phyloP scores from a whole-genome alignment of 2,797 vertebrate genomes.

The Streptopelia turtur region DNA sequence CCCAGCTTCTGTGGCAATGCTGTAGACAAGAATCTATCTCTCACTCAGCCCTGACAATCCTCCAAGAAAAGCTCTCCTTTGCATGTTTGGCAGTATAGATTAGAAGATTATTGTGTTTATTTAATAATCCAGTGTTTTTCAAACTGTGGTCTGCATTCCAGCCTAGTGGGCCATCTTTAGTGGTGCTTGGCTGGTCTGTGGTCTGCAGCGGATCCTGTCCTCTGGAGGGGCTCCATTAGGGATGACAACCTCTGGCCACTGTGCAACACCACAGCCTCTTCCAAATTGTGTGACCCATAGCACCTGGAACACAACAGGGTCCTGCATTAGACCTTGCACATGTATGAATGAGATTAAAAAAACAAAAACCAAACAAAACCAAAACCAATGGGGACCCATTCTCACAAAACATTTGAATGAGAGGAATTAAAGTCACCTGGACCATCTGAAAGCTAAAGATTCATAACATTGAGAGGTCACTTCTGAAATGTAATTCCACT shows the following conservation, averaged over 20 bases:
- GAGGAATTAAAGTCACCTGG: neutral
- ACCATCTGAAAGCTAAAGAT: neutral
- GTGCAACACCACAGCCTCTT: neutral
- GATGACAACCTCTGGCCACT: neutral
- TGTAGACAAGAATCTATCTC: neutral
- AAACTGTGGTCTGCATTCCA: neutral
- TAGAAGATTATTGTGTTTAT: neutral
- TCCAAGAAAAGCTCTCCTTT: neutral
- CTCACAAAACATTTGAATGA: neutral
- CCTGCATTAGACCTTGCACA: rapidly evolving
- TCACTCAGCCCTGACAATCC: neutral
- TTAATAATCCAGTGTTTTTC: neutral
- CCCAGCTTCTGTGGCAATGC: neutral
- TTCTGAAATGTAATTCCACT: neutral
- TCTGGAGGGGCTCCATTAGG: neutral
- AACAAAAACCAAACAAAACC: too few species aligned
- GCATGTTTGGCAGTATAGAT: neutral
- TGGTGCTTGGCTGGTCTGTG: neutral
- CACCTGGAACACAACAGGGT: neutral
- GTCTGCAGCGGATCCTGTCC: neutral
- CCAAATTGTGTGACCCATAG: neutral
- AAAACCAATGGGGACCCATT: rapidly evolving
- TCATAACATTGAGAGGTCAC: neutral
- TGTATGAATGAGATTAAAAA: neutral
- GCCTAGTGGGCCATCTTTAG: neutral